Base-by-base conservation (phyloP, 2,113 vertebrate species). In the Prolemur simus region DNA sequence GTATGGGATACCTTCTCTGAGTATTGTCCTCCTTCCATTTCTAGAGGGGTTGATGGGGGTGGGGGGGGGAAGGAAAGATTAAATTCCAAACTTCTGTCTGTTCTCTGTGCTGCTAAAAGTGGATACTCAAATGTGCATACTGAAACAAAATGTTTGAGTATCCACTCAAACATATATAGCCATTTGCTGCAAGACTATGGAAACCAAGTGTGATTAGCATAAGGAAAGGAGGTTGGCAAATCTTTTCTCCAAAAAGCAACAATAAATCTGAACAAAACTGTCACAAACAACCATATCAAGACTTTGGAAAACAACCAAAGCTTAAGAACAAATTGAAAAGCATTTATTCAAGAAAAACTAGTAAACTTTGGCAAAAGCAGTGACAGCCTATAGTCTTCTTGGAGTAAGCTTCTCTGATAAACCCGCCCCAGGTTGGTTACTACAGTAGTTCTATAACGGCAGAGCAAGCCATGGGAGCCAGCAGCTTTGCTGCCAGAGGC, bases 221-320 rank as follows among this genome's bases (percentile, higher is more conserved):
- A 82, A 69, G n/a, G 54, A 89, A 92, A 52, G 10, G 6, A 82
- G 1, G 6, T 42, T 82, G 42, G 37, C 21, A 54, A 76, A 69
- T 89, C 10, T n/a, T 92, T 68, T 89, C 49, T 87, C 56, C 23
- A 58, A 89, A 94, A 52, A 84, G 27, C 21, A 91, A 64, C 25
- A 54, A 82, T 17, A 49, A 42, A 78, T 8, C 12, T 74, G 39
- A 54, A 86, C 37, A 60, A 89, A 88, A 86, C 11, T 76, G 20
- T 74, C 39, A 83, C 58, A 69, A 63, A 45, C 39, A 58, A 27
- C 13, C 18, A 54, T 74, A 76, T 97, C 25, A 86, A 86, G 54
- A 80, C 18, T 81, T 82, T 87, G 52, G 60, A 77, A 95, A 86
- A 68, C 73, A 91, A 89, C 32, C 25, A 86, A 86, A 94, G 37